Base-by-base conservation (phyloP, 2,113 vertebrate species). In the Girardinichthys multiradiatus region DNA sequence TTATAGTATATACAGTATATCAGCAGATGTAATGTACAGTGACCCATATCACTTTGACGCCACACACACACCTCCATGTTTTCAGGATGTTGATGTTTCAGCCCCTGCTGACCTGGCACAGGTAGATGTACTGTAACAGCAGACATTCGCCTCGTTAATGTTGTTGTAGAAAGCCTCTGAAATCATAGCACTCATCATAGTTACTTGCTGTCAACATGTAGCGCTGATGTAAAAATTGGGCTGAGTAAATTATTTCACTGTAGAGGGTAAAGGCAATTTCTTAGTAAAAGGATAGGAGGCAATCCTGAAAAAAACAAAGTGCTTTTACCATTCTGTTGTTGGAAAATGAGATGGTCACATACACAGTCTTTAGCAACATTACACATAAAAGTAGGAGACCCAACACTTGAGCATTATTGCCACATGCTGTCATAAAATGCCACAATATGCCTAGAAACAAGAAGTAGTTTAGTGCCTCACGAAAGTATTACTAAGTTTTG, bases 141-240 rank as follows among this genome's bases (percentile, higher is more conserved):
- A 68, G 42, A 61, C 79, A 37, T 28, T 54, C 79, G 62, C 27
- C 69, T 80, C 80, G 82, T 83, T 86, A 89, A 70, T 67, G 64
- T 60, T 86, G 80, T 86, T 86, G 63, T 90, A 85, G 85, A 83
- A 92, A 90, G 68, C 31, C 68, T 79, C 26, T 54, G 70, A 71
- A 84, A 45, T n/a, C n/a, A n/a, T 19, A 45, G 19, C 42, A 45
- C 42, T 80, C 80, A 90, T 90, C 89, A 89, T 82, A 89, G 88
- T 80, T 88, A 26, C 65, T 64, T 73, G 48, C 57, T 33, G 68
- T 76, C 15, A 2, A 37, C 71, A 45, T 79, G 11, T 57, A 76
- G 67, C 63, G 33, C 35, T 39, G 15, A 33, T 72, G 66, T 31
- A 17, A 77, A 76, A 70, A 48, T 27, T 48, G 45, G 45, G 30